phyloP scores from a whole-genome alignment of 2,888 invertebrate species.

The Nysson spinosus region DNA sequence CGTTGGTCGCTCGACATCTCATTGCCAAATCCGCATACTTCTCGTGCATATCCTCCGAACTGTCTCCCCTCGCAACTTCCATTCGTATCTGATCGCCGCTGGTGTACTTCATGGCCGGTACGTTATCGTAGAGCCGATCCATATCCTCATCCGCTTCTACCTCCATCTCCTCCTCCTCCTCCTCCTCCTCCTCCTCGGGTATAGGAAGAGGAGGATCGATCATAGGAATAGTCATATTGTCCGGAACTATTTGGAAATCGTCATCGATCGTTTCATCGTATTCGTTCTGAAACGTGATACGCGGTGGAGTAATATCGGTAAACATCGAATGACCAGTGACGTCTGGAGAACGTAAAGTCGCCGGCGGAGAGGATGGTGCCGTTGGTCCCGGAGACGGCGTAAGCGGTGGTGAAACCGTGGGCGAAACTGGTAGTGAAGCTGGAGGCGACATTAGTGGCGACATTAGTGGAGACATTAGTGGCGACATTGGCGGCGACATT shows the following conservation, averaged over 20 bases:
- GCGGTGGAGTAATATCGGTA: constrained; percentile 68
- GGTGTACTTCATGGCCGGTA: constrained; percentile 73
- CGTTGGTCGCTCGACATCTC: constrained; percentile 63
- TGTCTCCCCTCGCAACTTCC: constrained; percentile 70
- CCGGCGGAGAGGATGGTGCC: too few relatives aligned
- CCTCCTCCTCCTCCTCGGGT: constrained; percentile 73
- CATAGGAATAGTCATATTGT: too few relatives aligned
- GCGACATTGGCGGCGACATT: constrained; percentile 16
- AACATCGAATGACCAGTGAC: constrained; percentile 45
- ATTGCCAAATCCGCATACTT: constrained; percentile 68
- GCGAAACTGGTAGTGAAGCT: constrained; percentile 23
- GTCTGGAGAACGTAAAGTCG: too few relatives aligned
- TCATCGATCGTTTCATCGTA: constrained; percentile 70
- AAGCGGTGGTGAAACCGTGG: constrained; percentile 7
- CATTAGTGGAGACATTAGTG: constrained; percentile 3
- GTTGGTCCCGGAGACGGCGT: too few relatives aligned
- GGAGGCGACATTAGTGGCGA: constrained; percentile 21
- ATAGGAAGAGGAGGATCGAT: constrained; percentile 70
- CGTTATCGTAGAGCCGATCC: constrained; percentile 72
- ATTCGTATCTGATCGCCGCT: constrained; percentile 67
- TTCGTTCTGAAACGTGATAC: constrained; percentile 67
- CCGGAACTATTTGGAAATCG: constrained; percentile 61
- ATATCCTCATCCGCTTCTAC: constrained; percentile 72
- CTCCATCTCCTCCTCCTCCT: constrained; percentile 69
- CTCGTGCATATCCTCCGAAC: constrained; percentile 75